Percentiles rank a stretch among this genome's conserved stretches.
Conservation (phyloP, 2,113 vertebrate genomes). For the Thryonomys swinderianus region DNA sequence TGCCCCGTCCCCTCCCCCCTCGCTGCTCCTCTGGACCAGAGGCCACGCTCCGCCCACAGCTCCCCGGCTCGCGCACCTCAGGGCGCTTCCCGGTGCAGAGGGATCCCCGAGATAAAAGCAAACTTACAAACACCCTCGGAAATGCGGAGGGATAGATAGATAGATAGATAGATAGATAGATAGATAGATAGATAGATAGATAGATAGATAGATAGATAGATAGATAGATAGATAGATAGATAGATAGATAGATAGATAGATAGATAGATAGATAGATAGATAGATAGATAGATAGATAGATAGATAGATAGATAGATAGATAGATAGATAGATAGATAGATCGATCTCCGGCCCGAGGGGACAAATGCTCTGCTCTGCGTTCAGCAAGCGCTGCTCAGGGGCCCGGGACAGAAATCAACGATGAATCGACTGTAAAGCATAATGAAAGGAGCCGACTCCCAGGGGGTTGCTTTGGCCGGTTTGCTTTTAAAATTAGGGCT, state of each 20-base stretch:
- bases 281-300: too few relatives aligned
- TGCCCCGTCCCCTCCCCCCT: slow-evolving; percentile 43
- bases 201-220: too few relatives aligned
- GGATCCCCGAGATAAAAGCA: slow-evolving; percentile 10
- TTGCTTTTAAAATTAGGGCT: background rate
- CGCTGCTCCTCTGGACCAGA: background rate
- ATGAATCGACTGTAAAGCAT: background rate
- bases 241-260: too few relatives aligned
- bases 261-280: too few relatives aligned
- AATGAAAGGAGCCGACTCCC: background rate
- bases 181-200: too few relatives aligned
- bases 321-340: too few relatives aligned
- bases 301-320: too few relatives aligned
- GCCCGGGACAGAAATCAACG: slow-evolving; percentile 2
- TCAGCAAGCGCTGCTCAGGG: background rate
- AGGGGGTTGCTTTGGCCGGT: background rate
- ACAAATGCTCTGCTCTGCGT: background rate
- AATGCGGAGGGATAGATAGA: background rate
- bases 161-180: too few relatives aligned
- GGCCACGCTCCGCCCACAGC: background rate
- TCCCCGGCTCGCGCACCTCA: background rate
- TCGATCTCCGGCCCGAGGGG: background rate
- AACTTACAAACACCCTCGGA: background rate
- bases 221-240: too few relatives aligned
- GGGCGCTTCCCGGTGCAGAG: background rate